Evolutionary conservation across 1,140 invertebrate genomes (phyloP), one percentile per base, ranked within the genome.

Genomic region (Physella acuta): DNA sequence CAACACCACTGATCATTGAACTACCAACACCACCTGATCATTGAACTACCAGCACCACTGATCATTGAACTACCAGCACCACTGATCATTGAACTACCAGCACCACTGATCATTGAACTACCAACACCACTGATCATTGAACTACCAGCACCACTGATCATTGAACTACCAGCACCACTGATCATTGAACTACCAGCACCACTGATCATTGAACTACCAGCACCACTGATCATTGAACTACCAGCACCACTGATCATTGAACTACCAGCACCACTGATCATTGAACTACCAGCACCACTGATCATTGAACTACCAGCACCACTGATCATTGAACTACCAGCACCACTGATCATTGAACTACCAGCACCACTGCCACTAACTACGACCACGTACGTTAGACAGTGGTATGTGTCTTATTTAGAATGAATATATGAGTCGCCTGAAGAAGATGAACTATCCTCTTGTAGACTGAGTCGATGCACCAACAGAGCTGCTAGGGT

Each of bases 291-390:
- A 49, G 11, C n/a, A 49, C 44, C n/a, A 49, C 44, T 49, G n/a
- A 11, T 49, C 11, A 11, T 49, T 14, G 11, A 14, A 49, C 44
- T 49, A 49, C 44, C n/a, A 49, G 11, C n/a, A 49, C 44, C n/a
- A 49, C 44, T 49, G n/a, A 11, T 49, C 11, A 11, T 49, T 14
- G 11, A 14, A 49, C 44, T 49, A 49, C 44, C n/a, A n/a, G 11
- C n/a, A 49, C 44, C n/a, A 49, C 44, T 49, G n/a, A 11, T 49
- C 11, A 11, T 49, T 14, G 44, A 14, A 49, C 44, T 49, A 49
- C 44, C n/a, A 49, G 44, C n/a, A 49, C 44, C n/a, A 49, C 44
- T 49, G n/a, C 44, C n/a, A 49, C 44, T 49, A 49, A 49, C 44
- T 49, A 49, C 44, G 11, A 49, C 44, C n/a, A n/a, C n/a, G n/a